Base-by-base conservation (phyloP, 2,797 vertebrate species). In the Phyllotis vaccarum region DNA sequence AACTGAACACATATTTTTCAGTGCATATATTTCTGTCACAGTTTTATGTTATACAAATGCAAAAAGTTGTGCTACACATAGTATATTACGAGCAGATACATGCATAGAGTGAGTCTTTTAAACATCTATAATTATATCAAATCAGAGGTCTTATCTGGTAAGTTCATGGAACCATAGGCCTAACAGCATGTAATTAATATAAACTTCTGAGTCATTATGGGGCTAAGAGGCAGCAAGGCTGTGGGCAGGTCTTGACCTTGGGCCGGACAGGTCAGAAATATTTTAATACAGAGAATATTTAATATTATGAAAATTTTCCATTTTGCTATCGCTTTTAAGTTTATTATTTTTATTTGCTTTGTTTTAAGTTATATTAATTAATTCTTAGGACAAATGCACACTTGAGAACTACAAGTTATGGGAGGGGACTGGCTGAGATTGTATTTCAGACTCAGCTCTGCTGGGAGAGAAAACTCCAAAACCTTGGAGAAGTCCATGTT, bases 71-170 rank as follows among this genome's bases (percentile, higher is more conserved):
- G 3, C 29, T 40, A 16, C 17, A 5, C 37, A 86, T 75, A 16
- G 62, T 80, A 62, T 75, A 8, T 12, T 75, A 27, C 3, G 0
- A 86, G 16, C 54, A 85, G 22, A 95, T 90, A 83, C 17, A 95
- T 90, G 79, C 17, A 95, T 16, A 89, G 4, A 24, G 66, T 19
- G 66, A 79, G 2, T 56, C 89, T 54, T 90, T n/a, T 12, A 66
- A 14, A 40, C 10, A 87, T 90, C 93, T 93, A 88, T 5, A 94
- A 75, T 90, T 90, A 24, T 2, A 68, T 68, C 27, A 81, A n/a
- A 27, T 58, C 37, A 75, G 7, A 1, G 58, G 3, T 68, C 1
- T 5, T 78, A 58, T 34, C 31, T 88, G 56, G 24, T 75, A 31
- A 22, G 12, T 66, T 49, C 87, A 54, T 40, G n/a, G 1, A 83